Base-by-base conservation (phyloP, 2,888 invertebrate genomes). In the Aspidiotus rigidus region DNA sequence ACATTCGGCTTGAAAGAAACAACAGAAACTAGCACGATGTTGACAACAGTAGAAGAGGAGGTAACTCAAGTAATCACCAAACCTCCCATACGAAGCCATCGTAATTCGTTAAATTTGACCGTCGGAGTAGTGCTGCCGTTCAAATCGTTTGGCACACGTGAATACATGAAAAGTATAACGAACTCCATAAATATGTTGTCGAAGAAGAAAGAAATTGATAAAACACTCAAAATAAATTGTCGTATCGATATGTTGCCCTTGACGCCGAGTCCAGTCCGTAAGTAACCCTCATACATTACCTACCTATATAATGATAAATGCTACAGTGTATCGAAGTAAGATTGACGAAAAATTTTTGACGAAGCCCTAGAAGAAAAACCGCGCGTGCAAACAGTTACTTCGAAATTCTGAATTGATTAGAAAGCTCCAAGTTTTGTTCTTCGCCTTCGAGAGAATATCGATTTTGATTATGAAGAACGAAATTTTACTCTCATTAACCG, bases 51-150 rank as follows among this genome's bases (percentile, higher is more conserved):
- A 55, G 63, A 53, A 63, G 39, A 44, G 67, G 11, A 42, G 69
- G 15, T 41, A 62, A 54, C 28, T 7, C 44, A 10, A 7, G 69
- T 17, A 13, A 54, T 60, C 42, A 72, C 70, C 16, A 63, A 71
- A n/a, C 71, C 72, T 1, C 62, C 63, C 16, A 54, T 63, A 42
- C 63, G 69, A 72, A 74, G 74, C 42, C 62, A 69, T 28, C 67
- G 71, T 15, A 69, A 63, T 28, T 60, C 88, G 87, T 78, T 28
- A 28, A 70, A 86, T 85, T 76, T 84, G 64, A 81, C 81, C 73
- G 79, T 89, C 73, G 89, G 89, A 44, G 83, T 89, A 76, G 85
- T 89, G 73, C 85, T 89, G 74, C 89, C 90, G 8, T 85, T 88
- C 77, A 88, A 87, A 77, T 83, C 85, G 73, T 90, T 89, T 77